Percentiles rank a stretch among this genome's conserved stretches.
Conservation (phyloP, 2,797 vertebrate species). For the Diplodus puntazzo region DNA sequence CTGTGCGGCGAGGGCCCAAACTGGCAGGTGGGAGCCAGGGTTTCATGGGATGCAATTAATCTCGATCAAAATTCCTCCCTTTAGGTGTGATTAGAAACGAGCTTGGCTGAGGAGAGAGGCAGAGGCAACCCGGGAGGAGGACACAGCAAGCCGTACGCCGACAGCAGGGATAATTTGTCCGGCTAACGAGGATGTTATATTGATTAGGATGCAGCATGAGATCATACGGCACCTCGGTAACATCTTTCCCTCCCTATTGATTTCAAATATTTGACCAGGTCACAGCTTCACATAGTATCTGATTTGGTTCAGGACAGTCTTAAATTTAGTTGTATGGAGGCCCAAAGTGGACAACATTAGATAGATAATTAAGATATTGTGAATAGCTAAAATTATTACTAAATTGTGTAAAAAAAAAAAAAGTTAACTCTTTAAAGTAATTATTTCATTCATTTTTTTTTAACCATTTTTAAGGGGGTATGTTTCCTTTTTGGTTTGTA, state of each 20-base stretch:
- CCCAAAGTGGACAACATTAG: not conserved
- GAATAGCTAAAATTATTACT: not conserved
- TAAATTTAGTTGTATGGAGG: not conserved
- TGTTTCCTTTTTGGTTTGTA: too few relatives aligned
- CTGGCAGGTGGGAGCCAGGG: constrained; percentile 44
- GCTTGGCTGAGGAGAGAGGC: constrained; percentile 43
- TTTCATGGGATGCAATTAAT: constrained; percentile 81
- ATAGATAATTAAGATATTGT: not conserved
- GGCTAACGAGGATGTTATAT: constrained; percentile 83
- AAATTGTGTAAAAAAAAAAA: not conserved
- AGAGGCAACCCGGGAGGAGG: constrained; percentile 38
- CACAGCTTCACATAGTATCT: constrained; percentile 42
- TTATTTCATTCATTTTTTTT: too few relatives aligned
- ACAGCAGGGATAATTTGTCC: constrained; percentile 76
- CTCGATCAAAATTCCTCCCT: constrained; percentile 71
- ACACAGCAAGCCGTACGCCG: constrained; percentile 42
- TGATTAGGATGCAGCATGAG: constrained; percentile 73
- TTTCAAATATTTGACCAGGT: constrained; percentile 65
- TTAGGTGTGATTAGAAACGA: constrained; percentile 78
- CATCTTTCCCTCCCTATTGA: constrained; percentile 62
- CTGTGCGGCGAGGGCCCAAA: constrained; percentile 56
- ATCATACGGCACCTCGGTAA: constrained; percentile 64
- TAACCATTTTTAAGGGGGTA: too few relatives aligned
- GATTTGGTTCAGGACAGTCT: constrained; percentile 35
- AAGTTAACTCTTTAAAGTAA: not conserved